Conservation (phyloP, 1,140 invertebrate species). For the Cecropterus lyciades region DNA sequence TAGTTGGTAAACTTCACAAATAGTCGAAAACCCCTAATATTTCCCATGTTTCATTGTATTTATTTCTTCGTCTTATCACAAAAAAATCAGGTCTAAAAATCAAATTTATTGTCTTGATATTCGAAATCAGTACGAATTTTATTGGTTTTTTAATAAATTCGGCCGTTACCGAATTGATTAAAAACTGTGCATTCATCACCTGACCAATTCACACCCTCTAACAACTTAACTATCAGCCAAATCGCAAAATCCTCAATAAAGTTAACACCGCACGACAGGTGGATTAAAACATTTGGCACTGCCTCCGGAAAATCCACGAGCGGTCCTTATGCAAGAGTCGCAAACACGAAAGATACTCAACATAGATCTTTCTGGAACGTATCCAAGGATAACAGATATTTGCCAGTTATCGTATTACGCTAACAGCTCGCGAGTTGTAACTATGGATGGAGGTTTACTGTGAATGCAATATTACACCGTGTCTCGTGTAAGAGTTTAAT, state of each 20-base stretch:
- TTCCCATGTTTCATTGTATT: too few species aligned
- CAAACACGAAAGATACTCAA: constrained; percentile 36
- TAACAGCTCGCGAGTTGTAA: constrained; percentile 17
- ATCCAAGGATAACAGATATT: constrained; percentile 43
- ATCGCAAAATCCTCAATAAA: neutral
- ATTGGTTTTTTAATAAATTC: too few species aligned
- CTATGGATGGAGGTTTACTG: constrained; percentile 24
- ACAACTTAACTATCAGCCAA: neutral
- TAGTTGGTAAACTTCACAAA: too few species aligned
- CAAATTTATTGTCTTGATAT: too few species aligned
- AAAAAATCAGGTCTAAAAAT: too few species aligned
- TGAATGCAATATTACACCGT: neutral
- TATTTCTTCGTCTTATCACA: too few species aligned
- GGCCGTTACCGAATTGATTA: too few species aligned
- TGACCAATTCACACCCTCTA: too few species aligned
- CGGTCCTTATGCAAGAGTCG: constrained; percentile 34
- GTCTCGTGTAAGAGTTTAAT: too few species aligned
- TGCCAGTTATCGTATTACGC: constrained; percentile 21
- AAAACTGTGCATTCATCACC: too few species aligned
- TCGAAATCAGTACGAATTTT: too few species aligned
- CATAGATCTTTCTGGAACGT: constrained; percentile 36
- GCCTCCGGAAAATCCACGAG: neutral
- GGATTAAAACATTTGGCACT: constrained; percentile 27
- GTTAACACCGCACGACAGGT: constrained; percentile 6
- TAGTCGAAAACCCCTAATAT: too few species aligned